Conservation (phyloP, 2,113 vertebrate genomes). For the Uropsilus gracilis region DNA sequence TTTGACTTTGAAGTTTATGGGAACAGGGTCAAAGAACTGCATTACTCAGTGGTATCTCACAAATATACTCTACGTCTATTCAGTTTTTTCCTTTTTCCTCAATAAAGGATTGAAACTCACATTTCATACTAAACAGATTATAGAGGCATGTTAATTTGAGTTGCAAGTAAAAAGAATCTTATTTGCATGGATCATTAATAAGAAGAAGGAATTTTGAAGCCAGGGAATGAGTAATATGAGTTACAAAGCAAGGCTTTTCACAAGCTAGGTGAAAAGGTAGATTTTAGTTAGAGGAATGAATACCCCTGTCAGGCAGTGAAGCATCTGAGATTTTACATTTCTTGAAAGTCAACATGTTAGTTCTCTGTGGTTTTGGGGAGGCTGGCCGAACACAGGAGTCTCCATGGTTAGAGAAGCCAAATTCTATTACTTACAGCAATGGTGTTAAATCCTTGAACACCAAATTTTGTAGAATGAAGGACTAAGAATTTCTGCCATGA, state of each 20-base stretch:
- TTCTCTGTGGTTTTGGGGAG: neutral
- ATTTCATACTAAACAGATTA: constrained; percentile 30
- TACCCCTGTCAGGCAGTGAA: neutral
- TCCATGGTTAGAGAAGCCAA: neutral
- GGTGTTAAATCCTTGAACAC: neutral
- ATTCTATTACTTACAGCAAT: neutral
- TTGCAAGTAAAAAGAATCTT: constrained; percentile 13
- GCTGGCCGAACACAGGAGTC: neutral
- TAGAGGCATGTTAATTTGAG: constrained; percentile 12
- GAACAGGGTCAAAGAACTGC: neutral
- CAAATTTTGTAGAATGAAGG: neutral
- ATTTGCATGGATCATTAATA: neutral
- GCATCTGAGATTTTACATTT: neutral
- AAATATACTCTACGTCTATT: neutral
- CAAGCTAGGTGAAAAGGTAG: neutral
- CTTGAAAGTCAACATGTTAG: neutral
- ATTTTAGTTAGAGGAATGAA: neutral
- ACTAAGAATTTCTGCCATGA: neutral
- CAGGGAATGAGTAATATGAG: neutral
- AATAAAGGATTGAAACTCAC: neutral
- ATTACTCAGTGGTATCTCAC: constrained; percentile 5
- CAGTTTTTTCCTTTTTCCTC: neutral
- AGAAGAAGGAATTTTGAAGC: neutral
- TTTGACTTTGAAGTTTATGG: neutral
- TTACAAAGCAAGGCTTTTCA: neutral